Base-by-base conservation (phyloP, 64 coral and sea anemone genomes). In the Catalaphyllia jardinei region DNA sequence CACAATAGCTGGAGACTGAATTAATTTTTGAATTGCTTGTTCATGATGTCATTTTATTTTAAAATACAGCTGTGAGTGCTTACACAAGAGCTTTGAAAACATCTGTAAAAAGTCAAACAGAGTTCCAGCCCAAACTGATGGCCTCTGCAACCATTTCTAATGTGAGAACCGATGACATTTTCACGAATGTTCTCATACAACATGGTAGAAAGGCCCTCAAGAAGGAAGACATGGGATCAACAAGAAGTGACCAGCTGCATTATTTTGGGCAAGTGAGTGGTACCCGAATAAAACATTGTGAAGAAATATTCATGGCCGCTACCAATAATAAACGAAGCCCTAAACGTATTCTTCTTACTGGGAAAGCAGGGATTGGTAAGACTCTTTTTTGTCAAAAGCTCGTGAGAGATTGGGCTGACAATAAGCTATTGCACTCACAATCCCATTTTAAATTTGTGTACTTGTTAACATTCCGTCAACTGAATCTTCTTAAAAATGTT, bases 291-390 rank as follows among this genome's bases (percentile, higher is more conserved):
- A 30, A 79, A 10, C 60, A 52, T 3, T 71, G 60, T 50, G 30
- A n/a, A 9, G 87, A 89, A 16, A 79, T 89, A 42, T 89, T 89
- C 12, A 6, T 28, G 51, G 14, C 29, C 24, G 1, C 4, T 1
- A 18, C 31, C 1, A 1, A 78, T 16, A 15, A 29, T 15, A 19
- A 64, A 28, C 8, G 2, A 6, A 78, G 63, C 64, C 87, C 87
- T 8, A 88, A n/a, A 29, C 79, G 38, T 31, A 89, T 79, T 29
- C 38, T 89, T 38, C 17, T 89, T 19, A 71, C 63, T 89, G 87
- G 87, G 65, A 89, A 89, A 89, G 74, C 87, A 79, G 87, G 87
- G 1, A 89, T 89, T 71, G 87, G 87, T 24, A 89, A 89, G 27
- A 50, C 75, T 79, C 87, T 79, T 6, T 79, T 89, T 71, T 89